A percentile compares a stretch with the other conserved stretches of the same genome.
These are phyloP conservation scores for cattle (Bos taurus) DNA, from an alignment of 2,113 vertebrate genomes.

Conservation along the genomic window ARS-UCD2.0 NC_037352.1:22312001-22312500, in stretches of 20 bases:
- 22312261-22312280: neutral
- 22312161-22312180: neutral
- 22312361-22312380: neutral
- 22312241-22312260: neutral
- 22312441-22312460: neutral
- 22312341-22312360: neutral
- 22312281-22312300: fast-evolving
- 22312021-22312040: neutral
- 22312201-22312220: neutral
- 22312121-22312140: neutral
- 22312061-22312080: neutral
- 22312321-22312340: neutral
- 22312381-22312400: neutral
- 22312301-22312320: neutral
- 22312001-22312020: neutral
- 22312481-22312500: neutral
- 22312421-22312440: neutral
- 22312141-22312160: neutral
- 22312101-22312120: neutral
- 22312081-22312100: neutral
- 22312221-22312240: neutral
- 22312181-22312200: neutral
- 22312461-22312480: neutral
- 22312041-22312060: neutral
- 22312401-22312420: neutral